Base-by-base conservation (phyloP, 1,140 invertebrate genomes). In the Colletes latitarsis region DNA sequence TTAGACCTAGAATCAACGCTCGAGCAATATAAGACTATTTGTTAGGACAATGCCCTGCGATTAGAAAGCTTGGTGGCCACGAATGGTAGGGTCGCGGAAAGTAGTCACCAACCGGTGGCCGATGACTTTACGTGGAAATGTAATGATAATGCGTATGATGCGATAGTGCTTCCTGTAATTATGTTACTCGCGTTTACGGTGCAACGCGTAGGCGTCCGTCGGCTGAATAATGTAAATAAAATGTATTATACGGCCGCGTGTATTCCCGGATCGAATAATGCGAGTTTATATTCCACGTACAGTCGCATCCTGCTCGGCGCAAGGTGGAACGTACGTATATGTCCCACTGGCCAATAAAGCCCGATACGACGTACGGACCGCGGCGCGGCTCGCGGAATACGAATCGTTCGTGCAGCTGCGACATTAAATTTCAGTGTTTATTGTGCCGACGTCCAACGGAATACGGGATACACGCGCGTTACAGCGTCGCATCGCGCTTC, bases 321-420 rank as follows among this genome's bases (percentile, higher is more conserved):
- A 71, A 77, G 67, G 67, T 71, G 67, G 67, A 77, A 52, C 67
- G 67, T 62, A 67, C 76, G 76, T 77, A 77, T 77, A 77, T 77
- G 68, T 77, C 76, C 76, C 67, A 71, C 57, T 77, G 76, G 76
- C 76, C 76, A 77, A 77, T 77, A 77, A 77, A 77, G 76, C 76
- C 67, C 52, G 76, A 77, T 62, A 70, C 76, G 76, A 77, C n/a
- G 76, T 70, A 49, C 17, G 63, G 55, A 21, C 58, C 55, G 75
- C 53, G 53, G 30, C 30, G 30, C 30, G 62, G n/a, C 75, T 12
- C 75, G 55, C 43, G 75, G 75, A 77, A 77, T 77, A 77, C 75
- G 67, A 77, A 77, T 77, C 76, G 68, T 8, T 52, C 67, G 30
- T 39, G 76, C 67, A 77, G 76, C 76, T 77, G 76, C 76, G 55